These are phyloP conservation scores for Onychorhynchus coronatus DNA, from an alignment of 2,113 vertebrate species.

Conservation along the genomic window DNA sequence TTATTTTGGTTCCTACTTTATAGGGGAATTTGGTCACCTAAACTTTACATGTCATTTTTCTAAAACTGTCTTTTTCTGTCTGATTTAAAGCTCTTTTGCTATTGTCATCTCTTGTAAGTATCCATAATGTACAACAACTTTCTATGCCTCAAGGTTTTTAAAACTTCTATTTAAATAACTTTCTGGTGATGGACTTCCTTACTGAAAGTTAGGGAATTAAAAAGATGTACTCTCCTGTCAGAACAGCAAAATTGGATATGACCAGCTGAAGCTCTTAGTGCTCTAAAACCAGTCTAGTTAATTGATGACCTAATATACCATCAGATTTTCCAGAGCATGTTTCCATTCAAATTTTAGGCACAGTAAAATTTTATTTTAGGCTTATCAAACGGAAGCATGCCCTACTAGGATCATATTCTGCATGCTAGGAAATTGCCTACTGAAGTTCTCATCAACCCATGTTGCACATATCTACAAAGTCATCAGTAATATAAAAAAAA, in stretches of 20 bases:
- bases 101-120: background rate
- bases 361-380: background rate
- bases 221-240: background rate
- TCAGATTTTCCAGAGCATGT: background rate
- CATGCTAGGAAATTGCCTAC: background rate
- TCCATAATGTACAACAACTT: background rate
- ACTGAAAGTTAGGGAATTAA: background rate
- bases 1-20: background rate
- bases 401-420: background rate
- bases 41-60: background rate
- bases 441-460: background rate
- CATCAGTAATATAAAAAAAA: background rate
- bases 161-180: slow-evolving; percentile 2
- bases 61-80: background rate
- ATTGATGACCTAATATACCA: background rate
- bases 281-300: background rate
- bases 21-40: background rate
- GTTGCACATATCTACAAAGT: background rate
- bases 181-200: background rate
- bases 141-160: background rate
- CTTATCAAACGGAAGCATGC: background rate
- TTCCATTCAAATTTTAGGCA: background rate
- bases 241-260: background rate
- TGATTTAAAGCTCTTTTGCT: background rate
- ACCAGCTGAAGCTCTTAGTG: background rate